Evolutionary conservation across 2,113 vertebrate genomes (phyloP).

Genomic region (Ceratotherium simum): DNA sequence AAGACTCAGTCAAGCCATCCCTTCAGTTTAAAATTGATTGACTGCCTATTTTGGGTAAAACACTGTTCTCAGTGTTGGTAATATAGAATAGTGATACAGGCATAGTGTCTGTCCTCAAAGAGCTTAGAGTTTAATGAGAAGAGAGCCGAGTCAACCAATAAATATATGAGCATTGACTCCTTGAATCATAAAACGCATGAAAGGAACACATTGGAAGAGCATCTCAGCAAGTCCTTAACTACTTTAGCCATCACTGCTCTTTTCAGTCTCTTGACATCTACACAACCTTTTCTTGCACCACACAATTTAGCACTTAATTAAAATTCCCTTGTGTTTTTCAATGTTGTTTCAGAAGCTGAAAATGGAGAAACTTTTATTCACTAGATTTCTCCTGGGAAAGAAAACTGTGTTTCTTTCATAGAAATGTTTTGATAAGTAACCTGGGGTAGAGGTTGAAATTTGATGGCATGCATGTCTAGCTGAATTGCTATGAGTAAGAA

Average conservation of each 20-base stretch:
- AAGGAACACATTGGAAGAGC: background rate
- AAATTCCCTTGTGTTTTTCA: background rate
- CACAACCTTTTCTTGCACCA: background rate
- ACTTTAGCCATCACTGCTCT: background rate
- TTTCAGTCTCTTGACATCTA: background rate
- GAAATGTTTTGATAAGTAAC: background rate
- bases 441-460: background rate
- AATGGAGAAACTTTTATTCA: background rate
- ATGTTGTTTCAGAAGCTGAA: conserved; percentile 4
- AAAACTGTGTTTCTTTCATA: background rate
- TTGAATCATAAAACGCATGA: background rate
- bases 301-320: background rate
- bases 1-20: background rate
- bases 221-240: background rate
- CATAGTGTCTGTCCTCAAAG: background rate
- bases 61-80: background rate
- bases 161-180: background rate
- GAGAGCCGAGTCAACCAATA: background rate
- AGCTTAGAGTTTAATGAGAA: background rate
- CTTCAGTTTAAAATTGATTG: background rate
- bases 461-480: background rate
- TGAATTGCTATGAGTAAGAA: background rate
- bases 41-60: background rate
- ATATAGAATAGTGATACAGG: background rate
- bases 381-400: background rate